These are phyloP conservation scores for Simalia tracyae DNA, from an alignment of 2,797 vertebrate species.

Conservation along the genomic window DNA sequence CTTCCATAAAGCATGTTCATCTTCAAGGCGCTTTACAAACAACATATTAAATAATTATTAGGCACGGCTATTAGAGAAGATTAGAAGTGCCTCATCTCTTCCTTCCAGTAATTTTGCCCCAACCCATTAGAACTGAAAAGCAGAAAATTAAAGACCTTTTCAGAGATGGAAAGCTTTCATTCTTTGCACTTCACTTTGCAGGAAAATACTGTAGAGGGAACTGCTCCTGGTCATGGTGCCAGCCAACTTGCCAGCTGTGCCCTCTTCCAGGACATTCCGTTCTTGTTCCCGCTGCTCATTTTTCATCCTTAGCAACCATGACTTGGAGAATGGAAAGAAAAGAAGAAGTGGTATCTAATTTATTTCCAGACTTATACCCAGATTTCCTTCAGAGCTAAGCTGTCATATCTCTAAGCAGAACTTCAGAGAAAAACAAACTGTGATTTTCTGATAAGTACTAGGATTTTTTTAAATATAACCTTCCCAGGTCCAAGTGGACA, in stretches of 20 bases:
- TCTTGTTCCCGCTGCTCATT: too few relatives aligned
- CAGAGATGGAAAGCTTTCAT: background rate
- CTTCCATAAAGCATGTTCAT: background rate
- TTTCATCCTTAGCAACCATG: background rate
- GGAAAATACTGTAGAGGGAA: background rate
- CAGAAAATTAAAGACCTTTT: background rate
- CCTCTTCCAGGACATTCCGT: background rate
- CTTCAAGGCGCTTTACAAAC: slow-evolving; percentile 19
- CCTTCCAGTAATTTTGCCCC: background rate
- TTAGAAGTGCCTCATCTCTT: slow-evolving; percentile 12
- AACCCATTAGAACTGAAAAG: background rate
- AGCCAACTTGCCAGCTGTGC: background rate
- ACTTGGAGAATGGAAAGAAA: background rate
- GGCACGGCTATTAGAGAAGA: slow-evolving; percentile 11
- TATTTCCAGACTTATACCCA: background rate
- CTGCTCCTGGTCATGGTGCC: background rate
- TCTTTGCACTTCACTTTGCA: background rate
- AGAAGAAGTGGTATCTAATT: background rate
- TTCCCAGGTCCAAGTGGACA: background rate
- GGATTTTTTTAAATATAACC: background rate
- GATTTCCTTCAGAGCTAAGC: background rate
- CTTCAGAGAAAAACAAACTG: background rate
- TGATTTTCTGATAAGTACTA: background rate
- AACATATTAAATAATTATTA: slow-evolving; percentile 32
- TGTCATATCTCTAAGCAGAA: background rate